Base-by-base conservation (phyloP, 2,888 invertebrate genomes). In the Microctonus aethiopoides region DNA sequence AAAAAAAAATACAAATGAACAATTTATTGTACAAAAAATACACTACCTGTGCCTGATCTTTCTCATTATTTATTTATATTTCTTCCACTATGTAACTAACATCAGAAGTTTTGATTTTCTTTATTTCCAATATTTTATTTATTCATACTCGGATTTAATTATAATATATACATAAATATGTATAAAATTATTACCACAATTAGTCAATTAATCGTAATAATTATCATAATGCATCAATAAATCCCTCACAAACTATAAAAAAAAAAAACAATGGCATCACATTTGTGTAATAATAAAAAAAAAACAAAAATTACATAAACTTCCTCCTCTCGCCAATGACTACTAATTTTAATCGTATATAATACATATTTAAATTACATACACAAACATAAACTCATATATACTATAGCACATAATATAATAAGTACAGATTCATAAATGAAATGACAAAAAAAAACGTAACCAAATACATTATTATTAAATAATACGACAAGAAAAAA, bases 1-100 rank as follows among this genome's bases (percentile, higher is more conserved):
- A 62, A 61, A 59, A 65, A 52, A 60, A 41, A 68, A 54, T n/a
- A 52, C 36, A 57, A 39, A 52, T 7, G 16, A 46, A 59, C 46
- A 51, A 52, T 52, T 72, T 71, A 72, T 72, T 66, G 68, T 64
- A 29, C 36, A 32, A 72, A 65, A 73, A 80, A n/a, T n/a, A 80
- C 78, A 79, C 81, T 84, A 79, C 79, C 81, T 81, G 84, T 84
- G 84, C 84, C 84, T 84, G 80, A 81, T 79, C 80, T 79, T 78
- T 78, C 71, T 77, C 77, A 76, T 75, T 78, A 77, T 76, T 78
- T 76, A 74, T 77, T 75, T 74, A 60, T 73, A 70, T 72, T 57
- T 57, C 57, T 68, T 62, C 46, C 61, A 9, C 57, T 63, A 26
- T 29, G 22, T n/a, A 51, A 46, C 51, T 63, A 22, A 54, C 11